Conservation (phyloP, 2,113 vertebrate species). For the Ahaetulla prasina region DNA sequence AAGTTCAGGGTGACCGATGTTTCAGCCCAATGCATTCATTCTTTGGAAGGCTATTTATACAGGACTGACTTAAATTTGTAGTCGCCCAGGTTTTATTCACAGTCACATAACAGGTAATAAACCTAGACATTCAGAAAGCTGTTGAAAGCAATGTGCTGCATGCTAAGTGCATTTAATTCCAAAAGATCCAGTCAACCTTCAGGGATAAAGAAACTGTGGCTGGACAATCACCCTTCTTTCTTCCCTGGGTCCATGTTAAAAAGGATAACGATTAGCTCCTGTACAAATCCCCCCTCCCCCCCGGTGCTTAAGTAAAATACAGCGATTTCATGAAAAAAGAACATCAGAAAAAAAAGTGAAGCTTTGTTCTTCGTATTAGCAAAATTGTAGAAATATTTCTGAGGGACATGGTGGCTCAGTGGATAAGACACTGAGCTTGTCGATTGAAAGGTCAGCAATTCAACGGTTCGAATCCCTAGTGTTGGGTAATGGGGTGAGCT, state of each 20-base stretch:
- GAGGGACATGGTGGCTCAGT: no score
- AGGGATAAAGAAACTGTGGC: neutral
- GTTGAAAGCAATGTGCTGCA: neutral
- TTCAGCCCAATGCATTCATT: neutral
- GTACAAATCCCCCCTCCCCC: neutral
- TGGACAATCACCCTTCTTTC: neutral
- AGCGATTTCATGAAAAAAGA: neutral
- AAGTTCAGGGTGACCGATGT: neutral
- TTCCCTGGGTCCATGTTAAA: neutral
- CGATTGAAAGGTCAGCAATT: no score
- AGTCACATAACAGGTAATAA: neutral
- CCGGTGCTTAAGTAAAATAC: neutral
- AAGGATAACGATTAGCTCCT: neutral
- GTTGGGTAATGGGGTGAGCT: no score
- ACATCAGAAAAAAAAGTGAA: neutral
- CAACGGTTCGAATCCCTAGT: no score
- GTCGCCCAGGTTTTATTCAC: neutral
- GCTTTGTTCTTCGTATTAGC: neutral
- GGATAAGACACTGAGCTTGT: no score
- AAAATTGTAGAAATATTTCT: neutral
- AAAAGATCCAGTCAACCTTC: neutral
- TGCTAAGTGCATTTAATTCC: neutral
- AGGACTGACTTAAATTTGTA: neutral
- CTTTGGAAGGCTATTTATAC: neutral
- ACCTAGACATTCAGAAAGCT: neutral